phyloP scores from a whole-genome alignment of 2,113 vertebrate species.

The Toxotes jaculatrix region DNA sequence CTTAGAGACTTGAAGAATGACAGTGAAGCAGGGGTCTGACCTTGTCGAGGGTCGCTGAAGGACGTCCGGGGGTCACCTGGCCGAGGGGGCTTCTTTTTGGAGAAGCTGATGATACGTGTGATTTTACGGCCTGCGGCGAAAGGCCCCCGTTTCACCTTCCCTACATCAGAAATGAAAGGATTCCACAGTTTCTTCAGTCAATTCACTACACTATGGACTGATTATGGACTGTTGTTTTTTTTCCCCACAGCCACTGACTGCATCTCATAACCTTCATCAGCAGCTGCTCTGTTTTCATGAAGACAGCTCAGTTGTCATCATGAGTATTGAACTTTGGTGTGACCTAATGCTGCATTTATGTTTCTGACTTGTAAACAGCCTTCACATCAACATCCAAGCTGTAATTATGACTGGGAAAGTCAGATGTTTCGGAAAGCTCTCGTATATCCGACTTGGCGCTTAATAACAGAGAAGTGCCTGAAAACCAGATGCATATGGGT shows the following conservation, averaged over 20 bases:
- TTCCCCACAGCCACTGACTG: background rate
- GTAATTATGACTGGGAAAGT: background rate
- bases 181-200: background rate
- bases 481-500: conserved; percentile 2
- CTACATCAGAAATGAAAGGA: conserved; percentile 67
- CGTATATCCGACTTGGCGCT: conserved; percentile 3
- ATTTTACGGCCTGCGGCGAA: conserved; percentile 96
- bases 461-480: conserved; percentile 5
- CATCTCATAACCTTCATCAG: background rate
- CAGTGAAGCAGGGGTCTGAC: conserved; percentile 72
- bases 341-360: background rate
- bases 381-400: background rate
- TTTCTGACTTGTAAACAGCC: background rate
- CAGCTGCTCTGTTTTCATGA: background rate
- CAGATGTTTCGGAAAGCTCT: background rate
- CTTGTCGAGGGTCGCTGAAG: conserved; percentile 90
- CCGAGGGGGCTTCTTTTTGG: conserved; percentile 91
- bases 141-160: conserved; percentile 91
- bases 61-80: conserved; percentile 83
- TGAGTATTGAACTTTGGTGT: background rate
- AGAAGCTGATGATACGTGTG: conserved; percentile 97
- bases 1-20: rapidly evolving
- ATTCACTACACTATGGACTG: no score
- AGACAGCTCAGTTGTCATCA: background rate
- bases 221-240: background rate